Conservation (phyloP, 2,888 invertebrate genomes). For the Hymenopus coronatus region DNA sequence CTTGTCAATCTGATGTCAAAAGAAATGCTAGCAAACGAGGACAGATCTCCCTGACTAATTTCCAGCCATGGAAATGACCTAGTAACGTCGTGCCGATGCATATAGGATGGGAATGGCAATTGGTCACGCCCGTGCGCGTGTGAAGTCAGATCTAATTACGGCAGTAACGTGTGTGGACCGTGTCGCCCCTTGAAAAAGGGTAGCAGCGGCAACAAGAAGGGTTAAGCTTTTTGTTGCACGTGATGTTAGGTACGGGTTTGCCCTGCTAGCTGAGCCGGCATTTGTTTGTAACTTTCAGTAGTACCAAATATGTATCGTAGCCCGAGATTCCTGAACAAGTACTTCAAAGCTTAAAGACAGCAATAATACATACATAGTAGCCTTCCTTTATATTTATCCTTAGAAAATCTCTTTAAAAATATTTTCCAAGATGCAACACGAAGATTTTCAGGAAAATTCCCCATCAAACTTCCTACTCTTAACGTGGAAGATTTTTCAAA, state of each 20-base stretch:
- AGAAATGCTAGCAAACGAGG: neutral
- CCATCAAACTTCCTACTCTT: too few relatives aligned
- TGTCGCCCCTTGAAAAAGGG: neutral
- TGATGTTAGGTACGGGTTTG: neutral
- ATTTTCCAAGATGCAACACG: too few relatives aligned
- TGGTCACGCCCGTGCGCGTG: neutral
- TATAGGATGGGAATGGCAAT: neutral
- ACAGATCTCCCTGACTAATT: conserved; percentile 20
- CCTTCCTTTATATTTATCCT: too few relatives aligned
- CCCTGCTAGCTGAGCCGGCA: neutral
- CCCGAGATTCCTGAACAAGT: too few relatives aligned
- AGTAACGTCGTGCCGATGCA: neutral
- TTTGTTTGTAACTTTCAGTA: neutral
- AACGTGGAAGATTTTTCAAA: too few relatives aligned
- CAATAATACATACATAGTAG: too few relatives aligned
- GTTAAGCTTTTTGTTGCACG: neutral
- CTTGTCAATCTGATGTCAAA: neutral
- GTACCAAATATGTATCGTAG: too few relatives aligned
- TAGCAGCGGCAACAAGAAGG: neutral
- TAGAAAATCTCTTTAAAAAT: too few relatives aligned
- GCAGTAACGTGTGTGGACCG: neutral
- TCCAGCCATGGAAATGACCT: neutral
- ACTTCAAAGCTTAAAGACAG: too few relatives aligned
- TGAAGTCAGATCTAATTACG: neutral
- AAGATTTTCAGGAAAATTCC: too few relatives aligned